Evolutionary conservation across 2,888 invertebrate genomes (phyloP).

Genomic region (Hoplodrina ambigua): DNA sequence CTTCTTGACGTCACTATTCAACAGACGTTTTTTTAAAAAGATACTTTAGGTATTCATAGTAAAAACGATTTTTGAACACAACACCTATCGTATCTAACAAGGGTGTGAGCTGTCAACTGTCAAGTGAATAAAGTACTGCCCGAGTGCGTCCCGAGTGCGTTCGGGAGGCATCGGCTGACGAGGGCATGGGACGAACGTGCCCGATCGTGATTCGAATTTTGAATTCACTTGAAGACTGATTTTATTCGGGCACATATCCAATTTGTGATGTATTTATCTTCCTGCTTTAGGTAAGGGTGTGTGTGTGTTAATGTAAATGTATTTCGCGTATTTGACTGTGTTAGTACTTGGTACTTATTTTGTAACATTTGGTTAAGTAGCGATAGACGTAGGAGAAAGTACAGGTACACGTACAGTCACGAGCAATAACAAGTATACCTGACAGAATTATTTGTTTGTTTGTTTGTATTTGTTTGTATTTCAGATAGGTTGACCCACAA

Average conservation of each 20-base stretch:
- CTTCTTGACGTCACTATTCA: too few species aligned
- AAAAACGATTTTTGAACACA: conserved; percentile 9
- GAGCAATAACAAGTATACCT: too few species aligned
- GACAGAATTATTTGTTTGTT: too few species aligned
- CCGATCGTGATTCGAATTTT: conserved; percentile 73
- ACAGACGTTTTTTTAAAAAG: too few species aligned
- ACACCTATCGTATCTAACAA: conserved; percentile 17
- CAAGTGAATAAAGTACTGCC: conserved; percentile 69
- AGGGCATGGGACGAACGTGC: conserved; percentile 69
- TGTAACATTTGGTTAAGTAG: too few species aligned
- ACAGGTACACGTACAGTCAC: too few species aligned
- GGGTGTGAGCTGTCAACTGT: conserved; percentile 64
- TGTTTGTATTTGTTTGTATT: too few species aligned
- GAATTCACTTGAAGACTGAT: conserved; percentile 69
- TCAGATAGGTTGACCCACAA: background rate
- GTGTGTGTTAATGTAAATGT: conserved; percentile 9
- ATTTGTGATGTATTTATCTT: conserved; percentile 52
- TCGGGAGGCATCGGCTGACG: conserved; percentile 63
- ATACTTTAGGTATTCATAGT: too few species aligned
- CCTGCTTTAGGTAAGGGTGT: conserved; percentile 4
- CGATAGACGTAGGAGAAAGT: too few species aligned
- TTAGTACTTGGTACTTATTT: background rate
- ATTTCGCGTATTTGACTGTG: background rate
- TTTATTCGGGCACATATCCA: conserved; percentile 60
- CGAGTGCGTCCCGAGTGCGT: conserved; percentile 61